Percentiles rank a stretch among this genome's conserved stretches.
phyloP scores from a whole-genome alignment of 2,888 invertebrate species.

The Apodemia zela region DNA sequence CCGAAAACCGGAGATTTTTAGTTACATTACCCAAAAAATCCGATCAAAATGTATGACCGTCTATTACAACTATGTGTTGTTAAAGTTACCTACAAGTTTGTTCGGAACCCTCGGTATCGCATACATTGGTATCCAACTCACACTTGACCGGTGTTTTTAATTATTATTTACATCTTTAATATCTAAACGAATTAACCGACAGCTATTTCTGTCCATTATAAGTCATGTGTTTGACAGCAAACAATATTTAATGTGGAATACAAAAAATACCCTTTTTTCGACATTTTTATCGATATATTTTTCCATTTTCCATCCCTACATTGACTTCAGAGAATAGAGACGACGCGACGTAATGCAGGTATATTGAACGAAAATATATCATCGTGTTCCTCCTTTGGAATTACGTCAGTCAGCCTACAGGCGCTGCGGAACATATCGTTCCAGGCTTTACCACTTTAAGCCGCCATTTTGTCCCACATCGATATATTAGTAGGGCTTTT shows the following conservation, averaged over 20 bases:
- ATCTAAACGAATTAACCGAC: too few species aligned
- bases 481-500: background rate
- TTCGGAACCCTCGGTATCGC: too few species aligned
- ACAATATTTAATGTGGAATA: background rate
- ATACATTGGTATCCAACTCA: too few species aligned
- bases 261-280: background rate
- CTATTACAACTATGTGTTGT: too few species aligned
- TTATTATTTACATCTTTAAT: too few species aligned
- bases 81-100: too few species aligned
- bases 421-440: background rate
- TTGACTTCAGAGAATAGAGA: slow-evolving; percentile 32
- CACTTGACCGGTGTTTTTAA: too few species aligned
- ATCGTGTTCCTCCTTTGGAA: slow-evolving; percentile 21
- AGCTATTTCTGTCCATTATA: too few species aligned
- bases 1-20: too few species aligned
- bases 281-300: slow-evolving; percentile 32
- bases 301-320: slow-evolving; percentile 20
- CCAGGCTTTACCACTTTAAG: background rate
- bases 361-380: slow-evolving; percentile 41
- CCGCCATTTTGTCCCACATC: background rate
- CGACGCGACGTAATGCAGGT: slow-evolving; percentile 45
- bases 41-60: too few species aligned
- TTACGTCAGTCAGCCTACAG: slow-evolving; percentile 16
- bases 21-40: too few species aligned
- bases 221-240: too few species aligned